These are phyloP conservation scores for Tyria jacobaeae DNA, from an alignment of 2,888 invertebrate species.

Conservation along the genomic window DNA sequence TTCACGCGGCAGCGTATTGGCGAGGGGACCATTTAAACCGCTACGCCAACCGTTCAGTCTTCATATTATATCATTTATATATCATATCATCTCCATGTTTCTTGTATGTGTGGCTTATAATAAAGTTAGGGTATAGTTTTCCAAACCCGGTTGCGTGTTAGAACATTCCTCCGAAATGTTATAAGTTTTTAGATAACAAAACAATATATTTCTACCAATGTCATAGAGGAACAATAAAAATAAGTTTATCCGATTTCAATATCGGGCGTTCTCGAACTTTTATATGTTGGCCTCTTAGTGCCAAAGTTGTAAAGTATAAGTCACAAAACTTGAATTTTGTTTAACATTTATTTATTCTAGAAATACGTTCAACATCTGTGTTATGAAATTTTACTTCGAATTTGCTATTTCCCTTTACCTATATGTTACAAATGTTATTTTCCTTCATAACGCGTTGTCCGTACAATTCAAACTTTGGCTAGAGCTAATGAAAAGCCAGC, in stretches of 20 bases:
- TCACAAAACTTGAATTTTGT: not conserved
- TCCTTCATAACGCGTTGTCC: not conserved
- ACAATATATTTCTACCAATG: constrained; percentile 14
- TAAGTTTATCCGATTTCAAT: constrained; percentile 23
- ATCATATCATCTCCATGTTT: not conserved
- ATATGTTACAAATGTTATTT: not conserved
- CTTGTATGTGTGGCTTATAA: not conserved
- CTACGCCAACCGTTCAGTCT: too few species aligned
- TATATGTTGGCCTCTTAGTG: not conserved
- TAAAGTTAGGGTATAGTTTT: constrained; percentile 2
- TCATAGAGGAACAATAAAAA: constrained; percentile 13
- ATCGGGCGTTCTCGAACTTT: constrained; percentile 16
- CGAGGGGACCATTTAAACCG: too few species aligned
- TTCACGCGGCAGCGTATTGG: too few species aligned
- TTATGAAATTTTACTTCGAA: not conserved
- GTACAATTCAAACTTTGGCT: not conserved
- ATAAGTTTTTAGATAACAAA: constrained; percentile 15
- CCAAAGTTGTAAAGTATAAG: not conserved
- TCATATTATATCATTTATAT: too few species aligned
- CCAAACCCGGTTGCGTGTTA: too few species aligned
- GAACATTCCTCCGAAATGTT: not conserved
- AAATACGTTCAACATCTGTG: not conserved
- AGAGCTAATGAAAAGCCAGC: not conserved
- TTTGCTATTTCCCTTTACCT: too few species aligned
- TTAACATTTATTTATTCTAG: not conserved